These are phyloP conservation scores for Pseudochaenichthys georgianus DNA, from an alignment of 2,797 vertebrate species.

Conservation along the genomic window DNA sequence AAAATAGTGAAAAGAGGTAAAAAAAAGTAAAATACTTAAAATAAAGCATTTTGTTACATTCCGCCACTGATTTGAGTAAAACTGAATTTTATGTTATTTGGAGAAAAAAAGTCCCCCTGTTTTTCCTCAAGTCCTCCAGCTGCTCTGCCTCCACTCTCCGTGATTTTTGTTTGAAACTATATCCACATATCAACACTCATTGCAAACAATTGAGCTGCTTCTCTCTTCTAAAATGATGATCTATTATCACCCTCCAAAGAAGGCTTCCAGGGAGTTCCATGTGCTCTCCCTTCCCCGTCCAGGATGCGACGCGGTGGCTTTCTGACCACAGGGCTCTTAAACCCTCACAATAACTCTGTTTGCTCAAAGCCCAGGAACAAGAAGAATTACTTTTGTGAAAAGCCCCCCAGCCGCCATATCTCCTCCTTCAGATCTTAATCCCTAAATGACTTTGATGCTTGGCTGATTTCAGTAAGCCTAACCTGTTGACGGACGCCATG, in stretches of 20 bases:
- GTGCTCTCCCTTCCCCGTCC: not conserved
- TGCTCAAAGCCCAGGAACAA: conserved; percentile 22
- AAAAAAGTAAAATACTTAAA: too few species aligned
- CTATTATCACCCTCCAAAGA: not conserved
- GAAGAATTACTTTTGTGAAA: conserved; percentile 35
- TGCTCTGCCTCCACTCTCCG: too few species aligned
- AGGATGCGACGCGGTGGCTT: conserved; percentile 17
- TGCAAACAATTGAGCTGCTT: not conserved
- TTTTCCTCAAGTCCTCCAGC: too few species aligned
- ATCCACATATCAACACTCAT: not conserved
- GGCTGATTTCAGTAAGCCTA: conserved; percentile 50
- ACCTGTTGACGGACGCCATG: conserved; percentile 63
- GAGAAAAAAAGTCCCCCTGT: too few species aligned
- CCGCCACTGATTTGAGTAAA: too few species aligned
- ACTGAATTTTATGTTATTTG: too few species aligned
- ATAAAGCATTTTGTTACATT: too few species aligned
- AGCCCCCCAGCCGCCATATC: conserved; percentile 23
- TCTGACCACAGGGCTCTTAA: conserved; percentile 23
- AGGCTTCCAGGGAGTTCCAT: too few species aligned
- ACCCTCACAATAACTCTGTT: conserved; percentile 1
- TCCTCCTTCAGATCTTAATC: conserved; percentile 45
- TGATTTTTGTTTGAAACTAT: too few species aligned
- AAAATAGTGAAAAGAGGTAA: too few species aligned
- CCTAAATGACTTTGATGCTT: conserved; percentile 64
- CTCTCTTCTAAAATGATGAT: not conserved